Base-by-base conservation (phyloP, 2,797 vertebrate species). In the Iguana delicatissima region DNA sequence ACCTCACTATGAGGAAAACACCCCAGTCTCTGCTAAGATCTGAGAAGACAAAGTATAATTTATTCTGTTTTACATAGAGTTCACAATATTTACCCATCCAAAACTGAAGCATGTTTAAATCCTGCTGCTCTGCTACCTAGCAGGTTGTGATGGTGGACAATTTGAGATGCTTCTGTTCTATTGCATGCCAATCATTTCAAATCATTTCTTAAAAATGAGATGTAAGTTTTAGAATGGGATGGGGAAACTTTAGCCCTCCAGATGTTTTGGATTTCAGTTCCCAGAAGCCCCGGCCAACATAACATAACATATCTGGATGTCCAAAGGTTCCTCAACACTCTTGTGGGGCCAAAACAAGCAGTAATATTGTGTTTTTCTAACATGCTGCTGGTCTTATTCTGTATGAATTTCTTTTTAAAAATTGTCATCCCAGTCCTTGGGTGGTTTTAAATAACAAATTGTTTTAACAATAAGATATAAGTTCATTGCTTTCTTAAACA, bases 91-190 rank as follows among this genome's bases (percentile, higher is more conserved):
- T 62, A 91, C 82, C 18, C 67, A 57, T 95, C 92, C 92, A 94
- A 92, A 95, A 87, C 69, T 76, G 2, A 16, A 1, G 92, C 73
- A 85, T 90, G 88, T 91, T 87, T 91, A 81, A 92, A 93, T 24
- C 81, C 57, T 92, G 89, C 67, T 80, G 89, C 89, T 72, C 81
- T 92, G 52, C 93, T 91, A 92, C 76, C 72, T 16, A 62, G 79
- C 67, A 74, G 55, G 3, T 55, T 38, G n/a, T 12, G 20, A 46
- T 69, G 32, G 52, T 79, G 14, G 26, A 12, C 87, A 77, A 84
- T 59, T 94, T 94, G 89, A 89, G 69, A 84, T 93, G 83, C 77
- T 95, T 89, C 92, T 96, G 91, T 92, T 88, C 80, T 92, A 83
- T 79, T 87, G 93, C 91, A 89, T 93, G 91, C 22, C 32, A 32